phyloP scores from a whole-genome alignment of 1,140 invertebrate genomes.

The Anadara kagoshimensis region DNA sequence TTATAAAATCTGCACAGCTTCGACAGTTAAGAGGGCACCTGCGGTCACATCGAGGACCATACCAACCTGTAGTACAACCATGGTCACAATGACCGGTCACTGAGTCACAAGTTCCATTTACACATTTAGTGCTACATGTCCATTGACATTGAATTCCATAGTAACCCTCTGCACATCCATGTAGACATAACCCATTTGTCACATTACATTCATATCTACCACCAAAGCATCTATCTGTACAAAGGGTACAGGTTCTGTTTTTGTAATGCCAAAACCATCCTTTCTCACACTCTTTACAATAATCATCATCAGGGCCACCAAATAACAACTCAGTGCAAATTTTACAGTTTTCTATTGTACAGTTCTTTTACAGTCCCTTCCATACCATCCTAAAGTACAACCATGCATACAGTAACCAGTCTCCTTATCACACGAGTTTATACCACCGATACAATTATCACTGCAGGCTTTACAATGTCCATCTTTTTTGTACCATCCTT shows the following conservation, averaged over 20 bases:
- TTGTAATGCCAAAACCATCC: slow-evolving; percentile 20
- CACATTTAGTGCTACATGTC: slow-evolving; percentile 14
- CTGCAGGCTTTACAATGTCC: slow-evolving; percentile 7
- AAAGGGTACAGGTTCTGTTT: slow-evolving; percentile 4
- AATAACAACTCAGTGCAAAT: not conserved
- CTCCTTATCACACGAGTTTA: slow-evolving; percentile 2
- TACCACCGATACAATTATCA: slow-evolving; percentile 11
- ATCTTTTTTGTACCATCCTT: slow-evolving; percentile 4
- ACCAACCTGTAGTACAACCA: slow-evolving; percentile 19
- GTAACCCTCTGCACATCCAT: slow-evolving; percentile 19
- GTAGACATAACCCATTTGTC: slow-evolving; percentile 15
- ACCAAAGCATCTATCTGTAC: slow-evolving; percentile 5
- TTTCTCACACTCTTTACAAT: slow-evolving; percentile 14
- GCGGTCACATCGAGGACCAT: slow-evolving; percentile 14
- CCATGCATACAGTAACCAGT: slow-evolving; percentile 15
- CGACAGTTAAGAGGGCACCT: slow-evolving; percentile 17
- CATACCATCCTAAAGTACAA: slow-evolving; percentile 26
- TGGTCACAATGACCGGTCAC: slow-evolving; percentile 15
- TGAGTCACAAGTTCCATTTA: slow-evolving; percentile 1
- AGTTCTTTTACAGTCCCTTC: slow-evolving; percentile 13
- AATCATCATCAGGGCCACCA: not conserved
- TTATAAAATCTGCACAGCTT: slow-evolving; percentile 15
- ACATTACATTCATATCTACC: slow-evolving; percentile 10
- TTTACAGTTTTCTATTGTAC: slow-evolving; percentile 11
- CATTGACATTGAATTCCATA: slow-evolving; percentile 16